These are phyloP conservation scores for Diceros bicornis DNA, from an alignment of 2,797 vertebrate genomes.

Conservation along the genomic window DNA sequence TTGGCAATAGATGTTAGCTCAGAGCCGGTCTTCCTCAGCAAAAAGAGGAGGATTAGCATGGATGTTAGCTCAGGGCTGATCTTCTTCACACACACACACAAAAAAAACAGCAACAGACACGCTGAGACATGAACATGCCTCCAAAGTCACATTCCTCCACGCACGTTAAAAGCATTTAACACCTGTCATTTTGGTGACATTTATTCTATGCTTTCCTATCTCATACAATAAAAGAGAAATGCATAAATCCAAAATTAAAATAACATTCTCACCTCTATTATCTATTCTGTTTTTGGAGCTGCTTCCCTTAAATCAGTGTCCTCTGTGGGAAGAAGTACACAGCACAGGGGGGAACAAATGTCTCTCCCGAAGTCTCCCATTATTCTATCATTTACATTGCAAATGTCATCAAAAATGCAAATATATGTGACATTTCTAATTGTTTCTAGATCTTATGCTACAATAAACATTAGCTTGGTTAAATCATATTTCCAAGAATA, in stretches of 20 bases:
- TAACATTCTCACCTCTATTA: conserved; percentile 68
- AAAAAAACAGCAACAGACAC: not conserved
- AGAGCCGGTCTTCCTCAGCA: too few relatives aligned
- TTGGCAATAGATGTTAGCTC: too few relatives aligned
- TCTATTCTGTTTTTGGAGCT: conserved; percentile 57
- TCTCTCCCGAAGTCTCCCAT: conserved; percentile 68
- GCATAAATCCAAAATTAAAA: conserved; percentile 68
- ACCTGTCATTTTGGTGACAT: conserved; percentile 68
- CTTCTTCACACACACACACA: not conserved
- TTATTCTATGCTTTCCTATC: conserved; percentile 64
- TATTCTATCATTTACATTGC: conserved; percentile 80
- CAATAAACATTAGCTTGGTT: conserved; percentile 54
- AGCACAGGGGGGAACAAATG: conserved; percentile 59
- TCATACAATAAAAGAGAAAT: conserved; percentile 68
- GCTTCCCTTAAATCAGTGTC: conserved; percentile 72
- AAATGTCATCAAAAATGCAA: conserved; percentile 79
- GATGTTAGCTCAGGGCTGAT: too few relatives aligned
- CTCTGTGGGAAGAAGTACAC: conserved; percentile 56
- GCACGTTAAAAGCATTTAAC: not conserved
- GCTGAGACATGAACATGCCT: not conserved
- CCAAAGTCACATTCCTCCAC: not conserved
- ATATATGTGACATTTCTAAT: conserved; percentile 69
- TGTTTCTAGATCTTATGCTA: conserved; percentile 66
- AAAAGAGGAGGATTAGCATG: too few relatives aligned
- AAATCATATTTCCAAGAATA: conserved; percentile 71